Conservation (phyloP, 1,140 invertebrate species). For the Batillaria attramentaria region DNA sequence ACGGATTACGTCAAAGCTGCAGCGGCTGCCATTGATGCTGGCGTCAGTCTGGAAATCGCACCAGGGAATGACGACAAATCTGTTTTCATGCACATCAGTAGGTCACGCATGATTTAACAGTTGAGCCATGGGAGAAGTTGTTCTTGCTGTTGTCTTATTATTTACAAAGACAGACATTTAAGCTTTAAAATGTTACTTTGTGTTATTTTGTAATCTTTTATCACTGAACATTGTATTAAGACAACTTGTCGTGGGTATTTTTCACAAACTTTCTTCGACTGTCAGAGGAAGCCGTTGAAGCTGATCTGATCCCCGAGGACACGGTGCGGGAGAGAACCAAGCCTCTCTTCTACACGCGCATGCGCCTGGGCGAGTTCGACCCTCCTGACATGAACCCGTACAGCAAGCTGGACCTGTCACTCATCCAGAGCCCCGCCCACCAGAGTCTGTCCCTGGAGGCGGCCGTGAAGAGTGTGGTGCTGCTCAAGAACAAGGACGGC, state of each 20-base stretch:
- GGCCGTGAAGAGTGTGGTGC: conserved; percentile 61
- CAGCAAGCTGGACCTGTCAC: conserved; percentile 41
- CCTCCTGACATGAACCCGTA: conserved; percentile 65
- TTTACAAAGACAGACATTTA: too few species aligned
- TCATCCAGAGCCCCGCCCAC: conserved; percentile 60
- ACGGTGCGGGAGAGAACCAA: conserved; percentile 54
- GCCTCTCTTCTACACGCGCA: conserved; percentile 67
- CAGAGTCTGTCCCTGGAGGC: conserved; percentile 50
- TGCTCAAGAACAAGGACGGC: conserved; percentile 61
- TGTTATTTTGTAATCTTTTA: too few species aligned
- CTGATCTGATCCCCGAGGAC: conserved; percentile 48
- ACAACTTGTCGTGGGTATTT: too few species aligned
- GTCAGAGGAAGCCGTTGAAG: conserved; percentile 55
- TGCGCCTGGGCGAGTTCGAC: conserved; percentile 69
- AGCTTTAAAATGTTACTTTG: too few species aligned
- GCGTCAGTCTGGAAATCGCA: conserved; percentile 33
- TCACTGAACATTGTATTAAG: too few species aligned
- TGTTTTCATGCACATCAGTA: conserved; percentile 41
- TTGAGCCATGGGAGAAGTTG: too few species aligned
- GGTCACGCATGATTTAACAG: too few species aligned
- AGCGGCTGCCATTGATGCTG: conserved; percentile 41
- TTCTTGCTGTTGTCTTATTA: too few species aligned
- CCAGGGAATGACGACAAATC: conserved; percentile 11
- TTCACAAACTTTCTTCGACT: too few species aligned
- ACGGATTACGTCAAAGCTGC: conserved; percentile 46